These are phyloP conservation scores for Anabacerthia variegaticeps DNA, from an alignment of 2,797 vertebrate genomes.

Conservation along the genomic window DNA sequence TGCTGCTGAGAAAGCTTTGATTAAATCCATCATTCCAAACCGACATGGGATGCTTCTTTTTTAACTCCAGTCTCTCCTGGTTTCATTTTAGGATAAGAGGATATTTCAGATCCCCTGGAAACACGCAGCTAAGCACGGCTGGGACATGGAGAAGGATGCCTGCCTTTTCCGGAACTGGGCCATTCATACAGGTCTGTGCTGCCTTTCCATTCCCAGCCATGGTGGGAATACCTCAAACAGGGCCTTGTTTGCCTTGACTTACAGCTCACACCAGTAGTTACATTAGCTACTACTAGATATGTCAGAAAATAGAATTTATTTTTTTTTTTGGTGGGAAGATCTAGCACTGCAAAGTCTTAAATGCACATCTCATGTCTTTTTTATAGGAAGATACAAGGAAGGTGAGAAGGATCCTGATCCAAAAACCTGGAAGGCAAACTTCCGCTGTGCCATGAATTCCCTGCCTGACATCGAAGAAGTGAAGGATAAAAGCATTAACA, in stretches of 20 bases:
- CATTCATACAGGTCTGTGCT: conserved; percentile 90
- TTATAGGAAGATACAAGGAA: conserved; percentile 85
- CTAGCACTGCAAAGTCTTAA: background rate
- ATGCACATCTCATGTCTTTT: background rate
- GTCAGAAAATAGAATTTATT: background rate
- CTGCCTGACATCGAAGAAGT: conserved; percentile 94
- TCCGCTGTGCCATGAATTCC: conserved; percentile 97
- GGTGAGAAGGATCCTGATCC: conserved; percentile 85
- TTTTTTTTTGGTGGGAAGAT: background rate
- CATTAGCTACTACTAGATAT: background rate
- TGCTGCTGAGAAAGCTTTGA: background rate
- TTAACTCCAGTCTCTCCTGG: background rate
- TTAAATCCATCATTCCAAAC: background rate
- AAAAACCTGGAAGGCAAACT: conserved; percentile 99
- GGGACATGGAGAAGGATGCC: conserved; percentile 94
- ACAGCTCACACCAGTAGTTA: background rate
- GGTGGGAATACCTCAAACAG: rapidly evolving
- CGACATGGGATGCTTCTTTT: background rate
- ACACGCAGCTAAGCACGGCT: conserved; percentile 94
- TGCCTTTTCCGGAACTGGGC: conserved; percentile 93
- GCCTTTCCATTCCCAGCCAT: background rate
- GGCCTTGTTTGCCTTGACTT: background rate
- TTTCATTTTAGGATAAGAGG: conserved; percentile 82
- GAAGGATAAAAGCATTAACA: conserved; percentile 91
- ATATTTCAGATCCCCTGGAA: conserved; percentile 97